Evolutionary conservation across 1,140 invertebrate genomes (phyloP).

Genomic region (Euura saliciscinereae): DNA sequence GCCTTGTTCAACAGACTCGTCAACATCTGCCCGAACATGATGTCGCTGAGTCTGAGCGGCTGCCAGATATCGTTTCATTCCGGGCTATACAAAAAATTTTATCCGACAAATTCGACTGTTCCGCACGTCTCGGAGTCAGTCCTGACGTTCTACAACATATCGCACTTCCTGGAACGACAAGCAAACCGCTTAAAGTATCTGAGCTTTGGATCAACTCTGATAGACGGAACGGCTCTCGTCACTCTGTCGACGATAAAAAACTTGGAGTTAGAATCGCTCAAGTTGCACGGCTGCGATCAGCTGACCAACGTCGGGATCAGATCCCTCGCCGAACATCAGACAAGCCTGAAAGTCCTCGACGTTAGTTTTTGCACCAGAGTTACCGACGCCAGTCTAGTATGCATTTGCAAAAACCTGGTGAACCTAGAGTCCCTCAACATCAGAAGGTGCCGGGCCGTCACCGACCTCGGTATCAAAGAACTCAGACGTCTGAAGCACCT

Average conservation of each 20-base stretch:
- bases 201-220: slow-evolving; percentile 69
- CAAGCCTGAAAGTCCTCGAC: slow-evolving; percentile 64
- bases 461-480: slow-evolving; percentile 64
- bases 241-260: slow-evolving; percentile 60
- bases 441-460: slow-evolving; percentile 65
- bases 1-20: slow-evolving; percentile 70
- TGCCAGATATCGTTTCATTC: slow-evolving; percentile 74
- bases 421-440: slow-evolving; percentile 65
- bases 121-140: slow-evolving; percentile 69
- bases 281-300: slow-evolving; percentile 69
- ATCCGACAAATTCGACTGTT: slow-evolving; percentile 58
- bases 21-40: slow-evolving; percentile 64
- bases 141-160: slow-evolving; percentile 71
- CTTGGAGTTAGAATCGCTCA: slow-evolving; percentile 63
- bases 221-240: slow-evolving; percentile 67
- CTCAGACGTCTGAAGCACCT: slow-evolving; percentile 63
- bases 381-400: slow-evolving; percentile 65
- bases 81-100: slow-evolving; percentile 69
- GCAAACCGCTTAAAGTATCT: slow-evolving; percentile 63
- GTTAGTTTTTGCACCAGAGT: slow-evolving; percentile 68
- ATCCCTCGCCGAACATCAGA: slow-evolving; percentile 63
- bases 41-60: slow-evolving; percentile 66
- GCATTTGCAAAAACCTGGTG: slow-evolving; percentile 64
- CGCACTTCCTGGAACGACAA: slow-evolving; percentile 64
- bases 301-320: slow-evolving; percentile 67